A percentile compares a stretch with the other conserved stretches of the same genome.
Evolutionary conservation across 1,140 invertebrate species (phyloP).

Genomic region (Acromyrmex echinatior): DNA sequence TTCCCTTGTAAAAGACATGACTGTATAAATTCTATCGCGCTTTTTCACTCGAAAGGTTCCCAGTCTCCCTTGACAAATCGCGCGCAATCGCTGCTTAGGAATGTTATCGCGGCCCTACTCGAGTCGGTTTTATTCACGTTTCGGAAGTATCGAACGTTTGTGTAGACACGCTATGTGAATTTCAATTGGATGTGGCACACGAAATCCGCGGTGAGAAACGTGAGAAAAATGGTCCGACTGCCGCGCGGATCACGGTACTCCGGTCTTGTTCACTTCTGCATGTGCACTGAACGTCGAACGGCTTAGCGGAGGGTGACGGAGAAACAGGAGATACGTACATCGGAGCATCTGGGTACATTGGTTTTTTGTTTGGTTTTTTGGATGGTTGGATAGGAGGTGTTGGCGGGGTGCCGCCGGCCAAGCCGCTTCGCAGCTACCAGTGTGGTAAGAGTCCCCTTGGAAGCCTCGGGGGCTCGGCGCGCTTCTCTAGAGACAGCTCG

Average conservation of each 20-base stretch:
- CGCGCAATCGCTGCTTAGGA: background rate
- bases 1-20: too few species aligned
- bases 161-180: background rate
- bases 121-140: background rate
- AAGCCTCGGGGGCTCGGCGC: conserved; percentile 84
- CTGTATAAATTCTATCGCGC: background rate
- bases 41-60: background rate
- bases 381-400: conserved; percentile 85
- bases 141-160: background rate
- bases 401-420: conserved; percentile 84
- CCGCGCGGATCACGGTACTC: background rate
- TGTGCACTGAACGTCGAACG: conserved; percentile 60
- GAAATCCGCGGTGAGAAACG: background rate
- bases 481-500: conserved; percentile 86
- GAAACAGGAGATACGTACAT: conserved; percentile 24
- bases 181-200: background rate
- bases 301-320: conserved; percentile 51
- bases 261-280: conserved; percentile 55
- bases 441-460: conserved; percentile 85
- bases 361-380: conserved; percentile 80
- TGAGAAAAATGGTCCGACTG: conserved; percentile 3
- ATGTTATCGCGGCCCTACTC: background rate
- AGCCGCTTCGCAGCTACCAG: conserved; percentile 85
- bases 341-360: conserved; percentile 75
- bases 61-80: background rate